Conservation (phyloP, 2,888 invertebrate genomes). For the Beris morrisii region DNA sequence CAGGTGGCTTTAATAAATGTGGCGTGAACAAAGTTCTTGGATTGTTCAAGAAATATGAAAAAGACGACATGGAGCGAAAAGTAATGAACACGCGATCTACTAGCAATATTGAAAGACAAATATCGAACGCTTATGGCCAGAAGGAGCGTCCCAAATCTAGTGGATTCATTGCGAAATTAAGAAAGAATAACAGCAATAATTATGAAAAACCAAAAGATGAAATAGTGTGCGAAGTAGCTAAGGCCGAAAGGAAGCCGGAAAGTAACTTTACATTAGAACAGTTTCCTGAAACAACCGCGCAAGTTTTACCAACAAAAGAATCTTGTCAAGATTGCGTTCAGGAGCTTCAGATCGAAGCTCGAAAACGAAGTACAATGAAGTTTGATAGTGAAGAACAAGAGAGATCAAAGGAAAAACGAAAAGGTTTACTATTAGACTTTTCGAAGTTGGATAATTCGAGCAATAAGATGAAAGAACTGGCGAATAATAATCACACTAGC, state of each 20-base stretch:
- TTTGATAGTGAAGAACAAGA: slow-evolving; percentile 55
- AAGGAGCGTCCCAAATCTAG: slow-evolving; percentile 44
- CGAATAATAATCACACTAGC: slow-evolving; percentile 50
- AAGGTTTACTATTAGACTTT: slow-evolving; percentile 66
- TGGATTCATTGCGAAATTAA: slow-evolving; percentile 43
- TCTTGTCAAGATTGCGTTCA: slow-evolving; percentile 42
- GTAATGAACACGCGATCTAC: slow-evolving; percentile 52
- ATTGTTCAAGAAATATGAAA: slow-evolving; percentile 73
- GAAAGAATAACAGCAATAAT: slow-evolving; percentile 53
- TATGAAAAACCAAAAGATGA: slow-evolving; percentile 49
- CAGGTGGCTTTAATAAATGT: slow-evolving; percentile 62
- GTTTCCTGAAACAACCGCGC: neutral
- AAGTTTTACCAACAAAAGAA: neutral
- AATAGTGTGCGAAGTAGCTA: slow-evolving; percentile 21
- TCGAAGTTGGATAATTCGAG: slow-evolving; percentile 56
- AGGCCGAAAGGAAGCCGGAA: slow-evolving; percentile 35
- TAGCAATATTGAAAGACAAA: slow-evolving; percentile 52
- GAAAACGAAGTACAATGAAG: slow-evolving; percentile 46
- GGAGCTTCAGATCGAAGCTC: slow-evolving; percentile 35
- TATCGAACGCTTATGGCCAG: slow-evolving; percentile 49
- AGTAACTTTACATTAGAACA: neutral
- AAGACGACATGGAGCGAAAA: slow-evolving; percentile 58
- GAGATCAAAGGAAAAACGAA: slow-evolving; percentile 55
- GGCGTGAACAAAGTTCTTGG: slow-evolving; percentile 77
- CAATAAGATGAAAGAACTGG: slow-evolving; percentile 44